A percentile compares a stretch with the other conserved stretches of the same genome.
These are phyloP conservation scores for Lineus longissimus DNA, from an alignment of 1,140 invertebrate species.

Conservation along the genomic window DNA sequence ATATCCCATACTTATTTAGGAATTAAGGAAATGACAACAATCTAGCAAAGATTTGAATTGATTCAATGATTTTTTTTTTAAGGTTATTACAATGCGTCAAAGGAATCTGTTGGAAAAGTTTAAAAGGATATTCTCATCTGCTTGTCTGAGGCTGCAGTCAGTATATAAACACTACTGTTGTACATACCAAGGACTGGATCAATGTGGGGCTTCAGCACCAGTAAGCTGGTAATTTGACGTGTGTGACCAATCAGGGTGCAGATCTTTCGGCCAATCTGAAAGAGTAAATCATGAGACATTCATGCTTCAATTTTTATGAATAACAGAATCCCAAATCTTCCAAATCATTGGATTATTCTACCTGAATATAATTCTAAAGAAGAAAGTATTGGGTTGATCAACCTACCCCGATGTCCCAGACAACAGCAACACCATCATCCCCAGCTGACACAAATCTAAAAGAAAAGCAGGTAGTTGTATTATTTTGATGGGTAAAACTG, in stretches of 20 bases:
- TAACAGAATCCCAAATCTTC: too few species aligned
- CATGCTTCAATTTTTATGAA: too few species aligned
- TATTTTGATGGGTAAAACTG: neutral
- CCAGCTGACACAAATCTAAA: slow-evolving; percentile 37
- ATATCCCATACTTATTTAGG: slow-evolving; percentile 31
- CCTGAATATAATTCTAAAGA: neutral
- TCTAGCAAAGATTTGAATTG: too few species aligned
- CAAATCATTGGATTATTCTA: too few species aligned
- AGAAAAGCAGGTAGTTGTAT: slow-evolving; percentile 1
- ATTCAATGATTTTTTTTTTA: too few species aligned
- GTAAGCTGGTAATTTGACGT: slow-evolving; percentile 34
- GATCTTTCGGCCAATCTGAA: slow-evolving; percentile 30
- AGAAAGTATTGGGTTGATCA: neutral
- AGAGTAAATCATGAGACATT: neutral
- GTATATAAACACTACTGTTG: slow-evolving; percentile 10
- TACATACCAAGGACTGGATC: slow-evolving; percentile 18
- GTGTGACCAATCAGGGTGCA: slow-evolving; percentile 29
- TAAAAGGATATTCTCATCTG: slow-evolving; percentile 28
- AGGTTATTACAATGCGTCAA: neutral
- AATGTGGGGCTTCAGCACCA: slow-evolving; percentile 22
- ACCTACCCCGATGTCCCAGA: slow-evolving; percentile 40
- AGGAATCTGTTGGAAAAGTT: neutral
- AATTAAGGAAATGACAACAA: neutral
- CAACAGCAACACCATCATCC: slow-evolving; percentile 33
- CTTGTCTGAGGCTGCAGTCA: slow-evolving; percentile 39